phyloP scores from a whole-genome alignment of 2,888 invertebrate species.

The Lingula anatina region DNA sequence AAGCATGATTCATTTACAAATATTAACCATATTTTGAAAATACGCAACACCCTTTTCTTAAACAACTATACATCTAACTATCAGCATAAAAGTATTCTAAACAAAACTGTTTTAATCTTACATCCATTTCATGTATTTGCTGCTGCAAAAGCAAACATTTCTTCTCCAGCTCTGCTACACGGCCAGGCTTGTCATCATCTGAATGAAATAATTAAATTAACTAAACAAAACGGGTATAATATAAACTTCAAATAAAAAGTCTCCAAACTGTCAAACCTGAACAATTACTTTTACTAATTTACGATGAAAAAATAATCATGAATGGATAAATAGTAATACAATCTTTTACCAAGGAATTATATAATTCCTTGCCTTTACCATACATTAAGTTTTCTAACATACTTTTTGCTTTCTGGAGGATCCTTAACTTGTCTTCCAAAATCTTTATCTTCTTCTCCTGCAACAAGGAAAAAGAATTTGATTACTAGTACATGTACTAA shows the following conservation, averaged over 20 bases:
- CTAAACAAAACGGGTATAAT: too few relatives aligned
- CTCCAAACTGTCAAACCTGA: too few relatives aligned
- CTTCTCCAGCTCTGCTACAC: constrained; percentile 31
- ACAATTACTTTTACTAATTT: not conserved
- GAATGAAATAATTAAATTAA: not conserved
- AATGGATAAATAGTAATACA: too few relatives aligned
- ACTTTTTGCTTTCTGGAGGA: constrained; percentile 35
- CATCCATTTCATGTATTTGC: constrained; percentile 50
- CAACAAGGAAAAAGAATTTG: constrained; percentile 4
- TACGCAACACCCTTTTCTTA: too few relatives aligned
- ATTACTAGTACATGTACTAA: not conserved
- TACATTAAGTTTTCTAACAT: too few relatives aligned
- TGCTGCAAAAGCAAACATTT: constrained; percentile 43
- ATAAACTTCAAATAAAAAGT: too few relatives aligned
- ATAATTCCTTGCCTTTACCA: too few relatives aligned
- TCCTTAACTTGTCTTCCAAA: constrained; percentile 39
- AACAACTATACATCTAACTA: too few relatives aligned
- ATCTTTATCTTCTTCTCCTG: constrained; percentile 40
- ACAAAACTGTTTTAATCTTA: constrained; percentile 12
- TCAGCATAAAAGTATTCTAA: too few relatives aligned
- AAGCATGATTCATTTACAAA: not conserved
- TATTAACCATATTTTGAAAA: not conserved
- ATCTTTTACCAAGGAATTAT: too few relatives aligned
- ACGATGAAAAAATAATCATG: not conserved
- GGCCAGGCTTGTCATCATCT: constrained; percentile 8